A percentile compares a stretch with the other conserved stretches of the same genome.
Evolutionary conservation across 1,140 invertebrate species (phyloP).

Genomic region (Zaprionus davidi): DNA sequence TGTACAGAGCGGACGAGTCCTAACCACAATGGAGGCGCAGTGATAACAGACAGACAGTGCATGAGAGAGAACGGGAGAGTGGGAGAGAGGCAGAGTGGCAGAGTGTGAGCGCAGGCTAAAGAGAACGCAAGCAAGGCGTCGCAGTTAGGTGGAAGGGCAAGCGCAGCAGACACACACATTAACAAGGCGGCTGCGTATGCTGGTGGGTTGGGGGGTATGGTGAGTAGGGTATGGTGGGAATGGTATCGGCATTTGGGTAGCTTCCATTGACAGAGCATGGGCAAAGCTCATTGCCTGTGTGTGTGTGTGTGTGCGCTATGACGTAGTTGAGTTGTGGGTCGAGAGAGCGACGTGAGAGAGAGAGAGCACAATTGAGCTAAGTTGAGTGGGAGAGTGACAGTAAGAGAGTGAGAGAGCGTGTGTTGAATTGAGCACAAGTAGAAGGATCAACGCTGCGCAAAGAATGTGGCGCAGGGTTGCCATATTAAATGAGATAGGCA

Average conservation of each 20-base stretch:
- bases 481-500: too few relatives aligned
- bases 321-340: conserved; percentile 14
- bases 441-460: background rate
- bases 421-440: background rate
- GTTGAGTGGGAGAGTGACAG: conserved; percentile 1
- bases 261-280: conserved; percentile 30
- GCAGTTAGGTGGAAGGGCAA: conserved; percentile 7
- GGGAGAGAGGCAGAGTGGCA: background rate
- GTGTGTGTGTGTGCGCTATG: background rate
- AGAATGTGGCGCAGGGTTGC: background rate
- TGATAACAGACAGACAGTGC: conserved; percentile 35
- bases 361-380: background rate
- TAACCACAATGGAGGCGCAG: conserved; percentile 24
- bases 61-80: background rate
- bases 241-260: conserved; percentile 18
- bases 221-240: conserved; percentile 16
- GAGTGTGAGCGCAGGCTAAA: background rate
- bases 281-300: conserved; percentile 34
- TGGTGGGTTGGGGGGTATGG: background rate
- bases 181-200: background rate
- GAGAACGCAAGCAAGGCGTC: conserved; percentile 6
- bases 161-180: background rate
- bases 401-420: background rate
- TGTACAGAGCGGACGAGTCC: conserved; percentile 30
- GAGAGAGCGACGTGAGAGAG: background rate